Evolutionary conservation across 2,113 vertebrate species (phyloP).

Genomic region (Zosterops borbonicus): DNA sequence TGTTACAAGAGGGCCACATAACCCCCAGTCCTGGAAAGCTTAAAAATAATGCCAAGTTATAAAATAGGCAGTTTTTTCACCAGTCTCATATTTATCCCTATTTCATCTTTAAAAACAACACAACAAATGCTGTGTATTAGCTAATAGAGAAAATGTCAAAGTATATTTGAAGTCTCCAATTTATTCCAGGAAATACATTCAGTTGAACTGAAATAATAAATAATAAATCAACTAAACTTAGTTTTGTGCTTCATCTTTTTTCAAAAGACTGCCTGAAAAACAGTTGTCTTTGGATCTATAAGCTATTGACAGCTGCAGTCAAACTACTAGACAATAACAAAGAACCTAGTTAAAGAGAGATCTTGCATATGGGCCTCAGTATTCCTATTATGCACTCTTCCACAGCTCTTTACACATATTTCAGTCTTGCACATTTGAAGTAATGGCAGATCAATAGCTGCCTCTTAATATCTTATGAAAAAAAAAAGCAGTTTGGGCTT

Average conservation of each 20-base stretch:
- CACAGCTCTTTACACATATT: constrained; percentile 13
- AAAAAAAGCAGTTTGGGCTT: constrained; percentile 25
- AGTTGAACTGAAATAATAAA: constrained; percentile 56
- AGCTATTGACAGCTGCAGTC: constrained; percentile 68
- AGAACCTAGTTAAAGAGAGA: constrained; percentile 51
- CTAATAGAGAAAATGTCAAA: constrained; percentile 47
- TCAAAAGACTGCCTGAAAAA: constrained; percentile 59
- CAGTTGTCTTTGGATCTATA: constrained; percentile 62
- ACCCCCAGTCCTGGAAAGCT: background rate
- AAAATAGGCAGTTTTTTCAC: background rate
- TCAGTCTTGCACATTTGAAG: constrained; percentile 32
- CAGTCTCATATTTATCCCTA: background rate
- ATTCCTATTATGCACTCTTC: constrained; percentile 30
- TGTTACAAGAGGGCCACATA: background rate
- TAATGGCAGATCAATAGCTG: constrained; percentile 63
- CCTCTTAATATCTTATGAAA: constrained; percentile 10
- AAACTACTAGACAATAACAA: constrained; percentile 57
- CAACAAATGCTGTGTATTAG: constrained; percentile 10
- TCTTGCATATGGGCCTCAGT: constrained; percentile 27
- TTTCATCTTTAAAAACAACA: background rate
- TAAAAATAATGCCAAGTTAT: background rate
- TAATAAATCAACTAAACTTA: constrained; percentile 69
- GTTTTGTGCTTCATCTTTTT: constrained; percentile 66
- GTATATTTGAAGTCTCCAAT: constrained; percentile 51
- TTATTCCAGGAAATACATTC: constrained; percentile 55